A percentile compares a stretch with the other conserved stretches of the same genome.
Evolutionary conservation across 2,113 vertebrate genomes (phyloP).

Genomic region (Scolopax mira): DNA sequence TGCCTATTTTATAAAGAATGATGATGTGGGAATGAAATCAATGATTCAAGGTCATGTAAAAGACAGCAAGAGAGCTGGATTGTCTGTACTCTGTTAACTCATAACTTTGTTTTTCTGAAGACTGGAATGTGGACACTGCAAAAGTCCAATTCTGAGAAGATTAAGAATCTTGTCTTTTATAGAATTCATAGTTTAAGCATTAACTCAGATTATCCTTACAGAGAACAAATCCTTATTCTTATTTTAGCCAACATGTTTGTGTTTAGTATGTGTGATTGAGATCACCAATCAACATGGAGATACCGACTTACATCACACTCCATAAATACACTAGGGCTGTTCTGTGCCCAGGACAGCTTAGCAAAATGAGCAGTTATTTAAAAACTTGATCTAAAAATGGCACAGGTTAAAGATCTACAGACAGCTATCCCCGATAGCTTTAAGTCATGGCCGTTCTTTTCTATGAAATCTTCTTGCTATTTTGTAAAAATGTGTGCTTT

Average conservation of each 20-base stretch:
- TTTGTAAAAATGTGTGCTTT: background rate
- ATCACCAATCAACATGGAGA: background rate
- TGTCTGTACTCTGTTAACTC: background rate
- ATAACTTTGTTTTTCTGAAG: background rate
- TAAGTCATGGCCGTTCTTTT: background rate
- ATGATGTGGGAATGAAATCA: background rate
- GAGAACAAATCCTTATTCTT: background rate
- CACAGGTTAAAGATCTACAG: background rate
- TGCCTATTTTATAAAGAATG: background rate
- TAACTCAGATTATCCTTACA: background rate
- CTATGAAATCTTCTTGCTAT: background rate
- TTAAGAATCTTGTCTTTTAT: background rate
- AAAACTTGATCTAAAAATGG: background rate
- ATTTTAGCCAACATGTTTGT: background rate
- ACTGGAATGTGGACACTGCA: background rate
- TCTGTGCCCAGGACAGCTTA: background rate
- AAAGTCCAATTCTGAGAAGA: background rate
- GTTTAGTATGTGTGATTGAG: background rate
- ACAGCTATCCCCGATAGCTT: background rate
- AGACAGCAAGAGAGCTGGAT: background rate
- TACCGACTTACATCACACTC: background rate
- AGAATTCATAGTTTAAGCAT: background rate
- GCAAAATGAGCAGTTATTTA: background rate
- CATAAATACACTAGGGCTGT: background rate
- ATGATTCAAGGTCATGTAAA: background rate